phyloP scores from a whole-genome alignment of 2,113 vertebrate species.

The Urocolius indicus region DNA sequence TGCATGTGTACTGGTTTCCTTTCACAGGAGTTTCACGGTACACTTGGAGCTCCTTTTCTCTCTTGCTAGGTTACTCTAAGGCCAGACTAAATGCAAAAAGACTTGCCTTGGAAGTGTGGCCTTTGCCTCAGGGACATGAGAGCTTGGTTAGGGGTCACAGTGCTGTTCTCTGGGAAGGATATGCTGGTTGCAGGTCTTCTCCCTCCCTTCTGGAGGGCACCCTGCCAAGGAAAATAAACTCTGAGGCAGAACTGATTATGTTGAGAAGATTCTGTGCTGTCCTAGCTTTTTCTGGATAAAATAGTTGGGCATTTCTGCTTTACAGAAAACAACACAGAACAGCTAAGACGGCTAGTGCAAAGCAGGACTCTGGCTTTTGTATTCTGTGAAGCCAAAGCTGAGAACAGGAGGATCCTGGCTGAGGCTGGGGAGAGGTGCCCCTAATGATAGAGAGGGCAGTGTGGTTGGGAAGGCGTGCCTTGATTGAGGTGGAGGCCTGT shows the following conservation, averaged over 20 bases:
- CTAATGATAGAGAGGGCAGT: slow-evolving; percentile 28
- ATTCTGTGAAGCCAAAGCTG: neutral
- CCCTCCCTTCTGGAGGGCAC: neutral
- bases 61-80: neutral
- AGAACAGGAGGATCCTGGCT: slow-evolving; percentile 6
- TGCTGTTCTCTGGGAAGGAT: neutral
- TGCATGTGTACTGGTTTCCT: neutral
- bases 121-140: neutral
- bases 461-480: slow-evolving; percentile 44
- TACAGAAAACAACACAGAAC: neutral
- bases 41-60: neutral
- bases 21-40: neutral
- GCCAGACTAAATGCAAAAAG: neutral
- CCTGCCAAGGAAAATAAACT: neutral
- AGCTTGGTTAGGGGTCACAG: neutral
- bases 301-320: neutral
- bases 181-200: neutral
- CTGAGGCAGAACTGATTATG: neutral
- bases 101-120: neutral
- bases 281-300: neutral
- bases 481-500: slow-evolving; percentile 17
- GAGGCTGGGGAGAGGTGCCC: slow-evolving; percentile 15
- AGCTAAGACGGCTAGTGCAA: neutral
- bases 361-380: neutral
- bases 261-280: neutral